Evolutionary conservation across 2,888 invertebrate genomes (phyloP), one percentile per base, ranked within the genome.

Genomic region (Phymatocera aterrima): DNA sequence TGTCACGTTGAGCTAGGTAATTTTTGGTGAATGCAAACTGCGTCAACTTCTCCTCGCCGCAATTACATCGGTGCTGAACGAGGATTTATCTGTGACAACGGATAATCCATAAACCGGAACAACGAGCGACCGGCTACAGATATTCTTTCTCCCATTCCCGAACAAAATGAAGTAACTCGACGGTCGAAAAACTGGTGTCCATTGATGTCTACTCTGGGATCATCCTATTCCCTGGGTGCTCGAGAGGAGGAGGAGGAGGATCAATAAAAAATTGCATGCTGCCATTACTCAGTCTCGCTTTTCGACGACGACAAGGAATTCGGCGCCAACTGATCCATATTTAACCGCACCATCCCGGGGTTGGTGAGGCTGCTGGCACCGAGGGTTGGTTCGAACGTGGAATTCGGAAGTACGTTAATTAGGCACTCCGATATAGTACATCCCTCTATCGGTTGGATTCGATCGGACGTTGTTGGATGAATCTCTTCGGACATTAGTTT

Each of bases 291-390:
- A 37, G 37, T 64, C 61, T n/a, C n/a, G 34, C 34, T 64, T 64
- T 34, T 18, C 34, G 37, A 34, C 34, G 61, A 64, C 34, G 61
- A 64, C 61, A 64, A 34, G 21, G 61, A 64, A 64, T 64, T 64
- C 61, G 37, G 61, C 61, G 37, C 61, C 61, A 37, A 64, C 37
- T 64, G 34, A 64, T 64, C 61, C 34, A 64, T 64, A 37, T 64
- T 64, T 37, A 64, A 64, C 6, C 18, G 37, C n/a, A n/a, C n/a
- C n/a, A n/a, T n/a, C n/a, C 37, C 61, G 28, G 8, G 57, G 57
- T 28, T 57, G 28, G 28, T 15, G 28, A 28, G 24, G 8, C 28
- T 8, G 57, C 57, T 57, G n/a, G n/a, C n/a, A n/a, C n/a, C 57
- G 4, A 28, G 28, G 57, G 57, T 57, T 24, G 57, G 57, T 57